phyloP scores from a whole-genome alignment of 2,797 vertebrate genomes.

The Phrynocephalus forsythii region DNA sequence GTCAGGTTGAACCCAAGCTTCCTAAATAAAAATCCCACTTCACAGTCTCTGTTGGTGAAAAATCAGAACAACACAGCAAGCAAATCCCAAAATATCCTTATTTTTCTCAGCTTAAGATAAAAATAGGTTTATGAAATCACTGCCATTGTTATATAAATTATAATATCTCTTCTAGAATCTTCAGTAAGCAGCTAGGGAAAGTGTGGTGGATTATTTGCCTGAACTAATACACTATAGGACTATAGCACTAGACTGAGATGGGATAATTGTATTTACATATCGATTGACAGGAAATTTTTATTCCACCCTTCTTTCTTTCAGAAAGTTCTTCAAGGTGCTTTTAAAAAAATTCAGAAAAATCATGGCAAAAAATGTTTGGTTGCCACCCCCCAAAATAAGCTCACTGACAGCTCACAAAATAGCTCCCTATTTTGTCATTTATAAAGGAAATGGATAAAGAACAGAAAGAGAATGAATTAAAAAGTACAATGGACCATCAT shows the following conservation, averaged over 20 bases:
- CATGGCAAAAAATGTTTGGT: too few species aligned
- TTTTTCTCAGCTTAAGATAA: neutral
- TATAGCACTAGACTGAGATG: neutral
- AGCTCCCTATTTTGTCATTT: neutral
- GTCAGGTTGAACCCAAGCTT: slow-evolving; percentile 1
- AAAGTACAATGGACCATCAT: neutral
- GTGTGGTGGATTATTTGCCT: neutral
- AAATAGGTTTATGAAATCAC: fast-evolving
- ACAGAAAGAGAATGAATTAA: neutral
- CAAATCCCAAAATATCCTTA: neutral
- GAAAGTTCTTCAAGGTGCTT: neutral
- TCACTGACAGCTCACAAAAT: neutral
- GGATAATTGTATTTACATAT: neutral
- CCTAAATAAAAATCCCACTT: slow-evolving; percentile 13
- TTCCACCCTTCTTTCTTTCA: neutral
- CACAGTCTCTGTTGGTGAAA: neutral
- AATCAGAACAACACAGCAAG: neutral
- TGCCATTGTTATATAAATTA: neutral
- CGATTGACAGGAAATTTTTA: neutral
- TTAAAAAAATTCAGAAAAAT: neutral
- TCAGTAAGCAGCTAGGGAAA: neutral
- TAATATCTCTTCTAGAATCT: neutral
- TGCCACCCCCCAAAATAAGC: neutral
- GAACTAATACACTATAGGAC: neutral
- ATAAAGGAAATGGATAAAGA: neutral